These are phyloP conservation scores for Australoheros scitulus DNA, from an alignment of 2,113 vertebrate genomes.

Conservation along the genomic window DNA sequence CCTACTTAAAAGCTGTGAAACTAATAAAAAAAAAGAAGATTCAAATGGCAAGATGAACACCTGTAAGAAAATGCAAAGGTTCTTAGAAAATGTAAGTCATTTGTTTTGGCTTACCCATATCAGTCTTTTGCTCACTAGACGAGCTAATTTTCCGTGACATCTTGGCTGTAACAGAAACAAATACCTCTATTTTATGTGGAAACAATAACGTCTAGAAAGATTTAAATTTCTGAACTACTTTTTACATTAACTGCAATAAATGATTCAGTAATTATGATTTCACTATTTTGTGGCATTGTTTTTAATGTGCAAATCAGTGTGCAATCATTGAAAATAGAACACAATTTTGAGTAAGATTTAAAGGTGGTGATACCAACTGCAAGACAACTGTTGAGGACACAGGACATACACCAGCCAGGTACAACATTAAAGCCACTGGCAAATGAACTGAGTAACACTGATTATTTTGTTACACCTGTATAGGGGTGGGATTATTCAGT, in stretches of 20 bases:
- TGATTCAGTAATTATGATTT: not conserved
- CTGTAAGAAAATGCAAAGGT: constrained; percentile 36
- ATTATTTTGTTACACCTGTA: not conserved
- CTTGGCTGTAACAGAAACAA: constrained; percentile 90
- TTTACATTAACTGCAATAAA: not conserved
- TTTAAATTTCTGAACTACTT: not conserved
- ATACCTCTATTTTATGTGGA: constrained; percentile 50
- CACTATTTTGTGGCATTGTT: not conserved
- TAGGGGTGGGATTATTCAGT: accelerated
- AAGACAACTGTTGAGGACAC: constrained; percentile 43
- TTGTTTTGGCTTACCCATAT: constrained; percentile 89
- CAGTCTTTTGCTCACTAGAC: constrained; percentile 93
- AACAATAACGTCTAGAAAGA: constrained; percentile 9
- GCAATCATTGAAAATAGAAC: not conserved
- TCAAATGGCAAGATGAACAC: not conserved
- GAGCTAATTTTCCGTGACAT: constrained; percentile 99
- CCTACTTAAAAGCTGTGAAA: constrained; percentile 2
- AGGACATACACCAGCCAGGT: not conserved
- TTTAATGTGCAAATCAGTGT: constrained; percentile 10
- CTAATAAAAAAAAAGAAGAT: constrained; percentile 2
- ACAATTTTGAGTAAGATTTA: constrained; percentile 13
- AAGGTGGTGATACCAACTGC: constrained; percentile 29
- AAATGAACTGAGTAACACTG: not conserved
- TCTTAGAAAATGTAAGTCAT: constrained; percentile 36
- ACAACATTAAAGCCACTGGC: not conserved